Evolutionary conservation across 2,888 invertebrate species (phyloP).

Genomic region (Machimus rusticus): DNA sequence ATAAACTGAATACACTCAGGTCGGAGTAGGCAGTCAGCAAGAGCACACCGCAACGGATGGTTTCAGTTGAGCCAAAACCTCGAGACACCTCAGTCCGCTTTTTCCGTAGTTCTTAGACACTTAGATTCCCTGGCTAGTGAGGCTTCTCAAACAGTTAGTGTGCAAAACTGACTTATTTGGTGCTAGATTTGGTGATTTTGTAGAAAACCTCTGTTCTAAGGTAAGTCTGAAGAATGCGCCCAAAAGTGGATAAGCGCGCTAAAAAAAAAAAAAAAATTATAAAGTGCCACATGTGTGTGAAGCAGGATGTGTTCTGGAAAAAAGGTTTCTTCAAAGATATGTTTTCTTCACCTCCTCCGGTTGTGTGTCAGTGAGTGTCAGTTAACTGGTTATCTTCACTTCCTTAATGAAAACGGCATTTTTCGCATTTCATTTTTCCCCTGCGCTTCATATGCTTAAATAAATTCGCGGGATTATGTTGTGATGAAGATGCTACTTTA

Average conservation of each 20-base stretch:
- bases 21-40: conserved; percentile 62
- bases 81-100: not conserved
- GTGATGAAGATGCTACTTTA: not conserved
- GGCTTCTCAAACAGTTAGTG: not conserved
- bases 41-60: conserved; percentile 61
- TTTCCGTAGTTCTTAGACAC: not conserved
- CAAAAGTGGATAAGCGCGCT: not conserved
- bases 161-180: not conserved
- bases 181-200: not conserved
- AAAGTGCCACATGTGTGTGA: conserved; percentile 16
- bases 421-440: not conserved
- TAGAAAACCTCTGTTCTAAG: conserved; percentile 20
- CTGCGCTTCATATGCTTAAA: not conserved
- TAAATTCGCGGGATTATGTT: not conserved
- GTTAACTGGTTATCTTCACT: conserved; percentile 25
- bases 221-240: conserved; percentile 6
- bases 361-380: conserved; percentile 32
- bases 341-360: conserved; percentile 4
- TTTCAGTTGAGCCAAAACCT: conserved; percentile 37
- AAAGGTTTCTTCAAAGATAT: not conserved
- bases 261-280: not conserved
- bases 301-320: not conserved
- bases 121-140: not conserved
- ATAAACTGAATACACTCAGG: conserved; percentile 62
- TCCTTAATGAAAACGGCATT: conserved; percentile 24